Base-by-base conservation (phyloP, 2,888 invertebrate genomes). In the Ophonus ardosiacus region DNA sequence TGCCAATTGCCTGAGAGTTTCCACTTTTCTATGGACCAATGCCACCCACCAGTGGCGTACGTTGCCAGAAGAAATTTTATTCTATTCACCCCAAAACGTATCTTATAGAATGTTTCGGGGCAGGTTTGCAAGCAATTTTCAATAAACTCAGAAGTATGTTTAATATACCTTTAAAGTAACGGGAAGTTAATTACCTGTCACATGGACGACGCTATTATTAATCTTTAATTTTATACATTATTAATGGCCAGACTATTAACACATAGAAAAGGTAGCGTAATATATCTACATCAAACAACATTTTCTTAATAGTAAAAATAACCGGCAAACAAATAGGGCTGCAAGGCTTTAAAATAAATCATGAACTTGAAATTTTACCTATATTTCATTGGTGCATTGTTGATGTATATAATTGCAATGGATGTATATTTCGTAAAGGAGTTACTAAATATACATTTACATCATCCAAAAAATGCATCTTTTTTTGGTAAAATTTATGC, bases 11-110 rank as follows among this genome's bases (percentile, higher is more conserved):
- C 38, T 31, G 65, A 38, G 43, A 78, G 31, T 57, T 74, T 56
- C 78, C 15, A 78, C 71, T 74, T 76, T 76, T 78, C 78, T 78
- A 78, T 38, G 18, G n/a, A 13, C 57, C 43, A 51, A 13, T 51
- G 43, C 31, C 31, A 31, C 21, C 21, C 31, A 2, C 51, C 76
- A 76, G 21, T 24, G 56, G 51, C 56, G 76, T 56, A 13, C 51
- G 5, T 2, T 31, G 68, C 65, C 15, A 63, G 7, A 51, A 51
- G 43, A 13, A 51, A 13, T 51, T 51, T 51, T 51, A 51, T 5
- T 51, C 43, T 51, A 5, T 51, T 51, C 10, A 10, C 43, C 43
- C 0, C 10, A 51, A 51, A 51, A 51, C 5, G 6, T 51, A 51
- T 51, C 2, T 3, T 13, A 13, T 51, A 51, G 43, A 51, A 51